Percentiles rank a stretch among this genome's conserved stretches.
phyloP scores from a whole-genome alignment of 2,797 vertebrate species.

The Erpetoichthys calabaricus region DNA sequence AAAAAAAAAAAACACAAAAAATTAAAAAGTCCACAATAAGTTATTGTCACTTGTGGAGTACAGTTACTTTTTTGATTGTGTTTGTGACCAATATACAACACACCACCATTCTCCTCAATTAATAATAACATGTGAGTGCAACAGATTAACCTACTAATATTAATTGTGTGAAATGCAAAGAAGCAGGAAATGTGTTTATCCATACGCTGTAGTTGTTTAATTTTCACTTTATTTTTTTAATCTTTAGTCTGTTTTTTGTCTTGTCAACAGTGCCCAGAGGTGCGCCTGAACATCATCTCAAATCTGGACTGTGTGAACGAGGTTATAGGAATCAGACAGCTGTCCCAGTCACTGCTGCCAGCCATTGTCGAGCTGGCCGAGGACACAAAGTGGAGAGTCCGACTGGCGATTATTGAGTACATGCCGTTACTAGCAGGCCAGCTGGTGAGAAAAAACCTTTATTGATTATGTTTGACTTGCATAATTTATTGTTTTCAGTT shows the following conservation, averaged over 20 bases:
- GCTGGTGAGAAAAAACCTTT: conserved; percentile 26
- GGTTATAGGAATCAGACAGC: conserved; percentile 53
- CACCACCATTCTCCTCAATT: too few species aligned
- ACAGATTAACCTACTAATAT: too few species aligned
- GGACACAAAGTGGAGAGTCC: conserved; percentile 52
- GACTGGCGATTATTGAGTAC: conserved; percentile 53
- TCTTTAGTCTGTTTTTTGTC: neutral
- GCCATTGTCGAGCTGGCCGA: conserved; percentile 57
- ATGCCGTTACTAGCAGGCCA: conserved; percentile 55
- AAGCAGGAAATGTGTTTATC: too few species aligned
- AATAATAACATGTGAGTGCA: too few species aligned
- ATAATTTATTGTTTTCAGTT: too few species aligned
- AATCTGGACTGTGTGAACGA: conserved; percentile 57
- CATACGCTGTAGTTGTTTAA: too few species aligned
- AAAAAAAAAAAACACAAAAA: too few species aligned
- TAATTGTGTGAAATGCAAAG: rapidly evolving
- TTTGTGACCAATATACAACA: too few species aligned
- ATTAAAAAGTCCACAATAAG: too few species aligned
- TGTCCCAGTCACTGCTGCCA: conserved; percentile 48
- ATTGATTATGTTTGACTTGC: too few species aligned
- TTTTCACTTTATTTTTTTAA: neutral
- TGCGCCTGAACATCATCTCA: conserved; percentile 55
- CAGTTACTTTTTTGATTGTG: too few species aligned
- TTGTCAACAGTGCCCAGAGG: conserved; percentile 41
- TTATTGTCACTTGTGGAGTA: too few species aligned